phyloP scores from a whole-genome alignment of 2,113 vertebrate genomes.

The Talpa occidentalis region DNA sequence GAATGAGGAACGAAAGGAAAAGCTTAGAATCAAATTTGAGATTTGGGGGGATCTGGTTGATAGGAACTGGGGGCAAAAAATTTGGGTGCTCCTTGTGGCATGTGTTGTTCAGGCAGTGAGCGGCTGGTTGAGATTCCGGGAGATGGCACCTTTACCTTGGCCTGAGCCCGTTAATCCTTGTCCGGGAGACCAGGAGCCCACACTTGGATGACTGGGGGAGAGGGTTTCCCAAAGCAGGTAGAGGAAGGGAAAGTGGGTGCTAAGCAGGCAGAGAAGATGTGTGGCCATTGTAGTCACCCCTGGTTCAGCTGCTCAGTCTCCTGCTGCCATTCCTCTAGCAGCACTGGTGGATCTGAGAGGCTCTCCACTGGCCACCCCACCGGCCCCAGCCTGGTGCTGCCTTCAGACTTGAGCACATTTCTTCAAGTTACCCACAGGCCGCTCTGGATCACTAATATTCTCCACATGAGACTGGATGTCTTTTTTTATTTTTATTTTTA shows the following conservation, averaged over 20 bases:
- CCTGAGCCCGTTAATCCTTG: background rate
- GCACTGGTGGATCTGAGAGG: fast-evolving
- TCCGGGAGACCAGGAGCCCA: background rate
- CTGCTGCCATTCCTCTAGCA: fast-evolving
- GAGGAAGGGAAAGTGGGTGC: background rate
- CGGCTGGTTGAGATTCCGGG: background rate
- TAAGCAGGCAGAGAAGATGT: background rate
- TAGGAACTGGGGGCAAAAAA: background rate
- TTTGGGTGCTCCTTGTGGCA: fast-evolving
- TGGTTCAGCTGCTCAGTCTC: background rate
- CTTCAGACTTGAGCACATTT: background rate
- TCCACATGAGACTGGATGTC: background rate
- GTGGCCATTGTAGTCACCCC: background rate
- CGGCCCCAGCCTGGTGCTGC: background rate
- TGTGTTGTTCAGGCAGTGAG: background rate
- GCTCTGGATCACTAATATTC: fast-evolving
- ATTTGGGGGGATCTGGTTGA: background rate
- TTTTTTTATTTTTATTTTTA: too few relatives aligned
- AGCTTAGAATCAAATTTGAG: background rate
- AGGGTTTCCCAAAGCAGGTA: background rate
- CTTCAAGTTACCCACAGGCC: background rate
- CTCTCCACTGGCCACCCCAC: too few relatives aligned
- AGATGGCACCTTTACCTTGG: fast-evolving
- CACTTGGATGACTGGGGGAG: fast-evolving
- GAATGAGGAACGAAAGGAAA: background rate